phyloP scores from a whole-genome alignment of 2,888 invertebrate species.

The Metellina segmentata region DNA sequence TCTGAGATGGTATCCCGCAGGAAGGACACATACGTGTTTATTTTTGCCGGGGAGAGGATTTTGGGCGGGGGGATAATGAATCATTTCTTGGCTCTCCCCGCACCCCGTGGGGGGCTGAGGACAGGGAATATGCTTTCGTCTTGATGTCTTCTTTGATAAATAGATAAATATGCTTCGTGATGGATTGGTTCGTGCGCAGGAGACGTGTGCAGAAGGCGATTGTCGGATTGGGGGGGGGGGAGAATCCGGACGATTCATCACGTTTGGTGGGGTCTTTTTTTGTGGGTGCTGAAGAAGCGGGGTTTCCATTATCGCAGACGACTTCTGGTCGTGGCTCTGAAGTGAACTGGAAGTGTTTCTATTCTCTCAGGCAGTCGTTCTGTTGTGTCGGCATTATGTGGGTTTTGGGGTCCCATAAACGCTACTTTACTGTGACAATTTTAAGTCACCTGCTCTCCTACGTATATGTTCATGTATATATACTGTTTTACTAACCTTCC shows the following conservation, averaged over 20 bases:
- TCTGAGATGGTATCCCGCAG: background rate
- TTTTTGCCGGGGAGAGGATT: slow-evolving; percentile 33
- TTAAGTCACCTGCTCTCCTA: no score
- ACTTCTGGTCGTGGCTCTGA: background rate
- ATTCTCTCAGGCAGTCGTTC: no score
- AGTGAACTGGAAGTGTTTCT: background rate
- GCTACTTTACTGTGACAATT: no score
- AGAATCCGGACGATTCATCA: background rate
- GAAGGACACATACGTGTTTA: slow-evolving; percentile 48
- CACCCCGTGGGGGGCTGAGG: background rate
- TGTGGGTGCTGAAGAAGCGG: no score
- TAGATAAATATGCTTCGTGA: slow-evolving; percentile 58
- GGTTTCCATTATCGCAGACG: background rate
- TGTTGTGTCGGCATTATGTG: no score
- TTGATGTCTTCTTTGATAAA: slow-evolving; percentile 64
- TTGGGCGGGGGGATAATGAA: slow-evolving; percentile 39
- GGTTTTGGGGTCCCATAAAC: no score
- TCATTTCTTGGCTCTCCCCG: slow-evolving; percentile 23
- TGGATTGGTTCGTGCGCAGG: slow-evolving; percentile 19
- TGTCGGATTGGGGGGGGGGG: background rate
- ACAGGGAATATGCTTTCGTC: slow-evolving; percentile 42
- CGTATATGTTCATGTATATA: no score
- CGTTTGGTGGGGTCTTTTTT: background rate
- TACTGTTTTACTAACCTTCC: no score
- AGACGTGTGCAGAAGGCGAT: slow-evolving; percentile 1